A percentile compares a stretch with the other conserved stretches of the same genome.
Evolutionary conservation across 1,140 invertebrate genomes (phyloP).

Genomic region (Pantala flavescens): DNA sequence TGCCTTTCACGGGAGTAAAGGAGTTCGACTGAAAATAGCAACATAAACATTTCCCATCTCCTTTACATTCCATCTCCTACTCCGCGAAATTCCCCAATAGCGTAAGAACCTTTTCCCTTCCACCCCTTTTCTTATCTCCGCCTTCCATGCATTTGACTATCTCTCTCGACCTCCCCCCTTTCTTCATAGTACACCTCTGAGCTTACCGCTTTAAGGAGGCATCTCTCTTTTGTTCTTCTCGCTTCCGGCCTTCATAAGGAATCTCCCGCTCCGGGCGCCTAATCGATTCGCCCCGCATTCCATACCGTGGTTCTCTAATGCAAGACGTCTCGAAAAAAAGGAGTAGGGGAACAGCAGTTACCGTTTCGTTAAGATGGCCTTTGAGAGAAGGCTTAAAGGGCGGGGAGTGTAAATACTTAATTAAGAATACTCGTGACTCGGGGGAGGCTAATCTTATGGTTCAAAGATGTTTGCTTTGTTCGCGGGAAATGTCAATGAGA

Average conservation of each 20-base stretch:
- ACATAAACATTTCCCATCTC: no score
- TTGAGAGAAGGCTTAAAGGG: not conserved
- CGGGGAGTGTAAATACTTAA: not conserved
- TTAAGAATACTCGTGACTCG: not conserved
- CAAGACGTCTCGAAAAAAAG: not conserved
- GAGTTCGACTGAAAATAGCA: no score
- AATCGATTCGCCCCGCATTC: constrained; percentile 7
- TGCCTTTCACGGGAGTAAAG: no score
- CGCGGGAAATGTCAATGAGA: no score
- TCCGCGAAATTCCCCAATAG: no score
- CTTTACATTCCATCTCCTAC: no score
- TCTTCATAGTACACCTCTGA: no score
- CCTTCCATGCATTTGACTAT: not conserved
- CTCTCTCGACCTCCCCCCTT: no score
- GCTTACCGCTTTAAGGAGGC: no score
- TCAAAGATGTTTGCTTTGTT: no score
- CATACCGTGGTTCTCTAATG: not conserved
- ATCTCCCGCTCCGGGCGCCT: not conserved
- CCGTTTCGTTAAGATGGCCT: not conserved
- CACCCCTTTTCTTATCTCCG: not conserved
- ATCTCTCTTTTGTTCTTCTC: not conserved
- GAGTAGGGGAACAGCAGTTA: not conserved
- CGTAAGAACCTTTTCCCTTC: not conserved
- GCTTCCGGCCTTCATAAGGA: not conserved
- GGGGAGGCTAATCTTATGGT: no score